Evolutionary conservation across 2,888 invertebrate species (phyloP).

Genomic region (Asteroscopus sphinx): DNA sequence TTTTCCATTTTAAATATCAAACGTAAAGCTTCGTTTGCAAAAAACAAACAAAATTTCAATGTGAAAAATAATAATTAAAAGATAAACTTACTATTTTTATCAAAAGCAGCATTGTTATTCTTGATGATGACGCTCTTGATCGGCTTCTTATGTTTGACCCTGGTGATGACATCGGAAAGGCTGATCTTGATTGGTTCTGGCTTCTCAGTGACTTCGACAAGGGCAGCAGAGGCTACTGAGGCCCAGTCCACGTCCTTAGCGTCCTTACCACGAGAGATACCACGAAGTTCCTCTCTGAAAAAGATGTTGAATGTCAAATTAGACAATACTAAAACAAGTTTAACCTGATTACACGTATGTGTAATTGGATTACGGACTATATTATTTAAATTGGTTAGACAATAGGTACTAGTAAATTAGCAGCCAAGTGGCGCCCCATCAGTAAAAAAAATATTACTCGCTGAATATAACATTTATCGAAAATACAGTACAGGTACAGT

Average conservation of each 20-base stretch:
- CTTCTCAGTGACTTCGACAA: slow-evolving; percentile 91
- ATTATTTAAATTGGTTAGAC: no score
- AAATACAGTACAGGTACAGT: no score
- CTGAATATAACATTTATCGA: no score
- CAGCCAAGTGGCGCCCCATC: no score
- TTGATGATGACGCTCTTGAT: slow-evolving; percentile 89
- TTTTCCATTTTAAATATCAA: no score
- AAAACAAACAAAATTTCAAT: background rate
- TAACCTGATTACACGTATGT: no score
- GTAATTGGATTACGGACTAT: no score
- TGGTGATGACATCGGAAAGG: slow-evolving; percentile 92
- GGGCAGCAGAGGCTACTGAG: slow-evolving; percentile 92
- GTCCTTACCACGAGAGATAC: slow-evolving; percentile 95
- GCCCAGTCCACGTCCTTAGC: slow-evolving; percentile 97
- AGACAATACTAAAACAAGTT: background rate
- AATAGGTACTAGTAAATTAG: no score
- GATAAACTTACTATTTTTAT: slow-evolving; percentile 91
- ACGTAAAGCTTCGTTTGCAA: no score
- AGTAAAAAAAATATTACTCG: no score
- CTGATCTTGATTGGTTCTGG: slow-evolving; percentile 94
- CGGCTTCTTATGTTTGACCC: slow-evolving; percentile 93
- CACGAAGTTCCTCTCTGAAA: slow-evolving; percentile 94
- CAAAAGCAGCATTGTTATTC: slow-evolving; percentile 84
- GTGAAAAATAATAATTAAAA: background rate
- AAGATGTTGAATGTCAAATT: background rate